Evolutionary conservation across 2,888 invertebrate genomes (phyloP).

Genomic region (Ophion ellenae): DNA sequence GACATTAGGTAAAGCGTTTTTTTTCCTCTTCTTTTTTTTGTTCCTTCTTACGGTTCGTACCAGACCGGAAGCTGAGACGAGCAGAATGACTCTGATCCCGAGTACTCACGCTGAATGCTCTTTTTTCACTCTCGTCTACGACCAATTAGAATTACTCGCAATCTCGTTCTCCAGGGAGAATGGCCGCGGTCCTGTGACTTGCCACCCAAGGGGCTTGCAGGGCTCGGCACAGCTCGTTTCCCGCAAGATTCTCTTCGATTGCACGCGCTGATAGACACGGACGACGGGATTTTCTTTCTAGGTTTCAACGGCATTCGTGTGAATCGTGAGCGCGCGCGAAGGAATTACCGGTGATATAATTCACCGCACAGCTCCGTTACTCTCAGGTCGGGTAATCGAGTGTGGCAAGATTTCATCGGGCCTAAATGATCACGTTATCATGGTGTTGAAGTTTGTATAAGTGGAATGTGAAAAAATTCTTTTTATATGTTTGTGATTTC

Average conservation of each 20-base stretch:
- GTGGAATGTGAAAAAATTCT: not conserved
- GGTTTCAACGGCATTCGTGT: conserved; percentile 57
- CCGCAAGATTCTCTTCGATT: conserved; percentile 21
- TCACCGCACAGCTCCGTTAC: not conserved
- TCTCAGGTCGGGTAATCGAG: not conserved
- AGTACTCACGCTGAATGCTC: conserved; percentile 35
- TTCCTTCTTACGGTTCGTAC: conserved; percentile 13
- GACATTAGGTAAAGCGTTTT: conserved; percentile 59
- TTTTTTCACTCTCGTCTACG: conserved; percentile 43
- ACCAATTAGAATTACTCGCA: conserved; percentile 66
- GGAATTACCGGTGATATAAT: conserved; percentile 30
- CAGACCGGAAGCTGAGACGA: conserved; percentile 28
- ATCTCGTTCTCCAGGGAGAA: conserved; percentile 38
- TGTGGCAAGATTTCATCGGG: conserved; percentile 67
- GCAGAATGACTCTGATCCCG: conserved; percentile 9
- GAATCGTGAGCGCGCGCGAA: conserved; percentile 14
- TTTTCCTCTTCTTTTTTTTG: not conserved
- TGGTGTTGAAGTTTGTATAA: not conserved
- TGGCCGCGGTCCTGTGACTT: conserved; percentile 6
- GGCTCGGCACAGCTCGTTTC: conserved; percentile 2
- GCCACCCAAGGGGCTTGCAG: not conserved
- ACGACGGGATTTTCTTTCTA: conserved; percentile 40
- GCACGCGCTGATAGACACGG: conserved; percentile 29
- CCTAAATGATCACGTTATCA: conserved; percentile 64
- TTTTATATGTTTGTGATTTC: no score